These are phyloP conservation scores for Apaloderma vittatum DNA, from an alignment of 2,113 vertebrate species.

Conservation along the genomic window DNA sequence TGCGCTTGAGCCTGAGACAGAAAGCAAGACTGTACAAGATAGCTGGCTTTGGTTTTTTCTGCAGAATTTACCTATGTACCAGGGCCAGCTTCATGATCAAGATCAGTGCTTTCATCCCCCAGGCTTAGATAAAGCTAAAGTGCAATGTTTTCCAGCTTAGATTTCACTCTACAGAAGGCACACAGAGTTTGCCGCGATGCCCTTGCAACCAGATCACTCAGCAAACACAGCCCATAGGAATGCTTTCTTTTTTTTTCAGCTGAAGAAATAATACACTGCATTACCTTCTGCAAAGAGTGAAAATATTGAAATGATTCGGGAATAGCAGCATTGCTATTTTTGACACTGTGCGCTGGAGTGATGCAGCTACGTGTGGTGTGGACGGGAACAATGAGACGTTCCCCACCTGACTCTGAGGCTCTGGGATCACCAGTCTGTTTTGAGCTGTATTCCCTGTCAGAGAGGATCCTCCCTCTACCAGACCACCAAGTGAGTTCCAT, in stretches of 20 bases:
- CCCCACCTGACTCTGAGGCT: neutral
- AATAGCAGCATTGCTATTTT: fast-evolving
- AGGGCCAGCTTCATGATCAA: neutral
- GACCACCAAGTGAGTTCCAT: neutral
- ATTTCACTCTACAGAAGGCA: neutral
- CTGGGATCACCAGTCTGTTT: neutral
- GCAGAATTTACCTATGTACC: neutral
- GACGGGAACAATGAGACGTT: neutral
- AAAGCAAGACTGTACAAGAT: neutral
- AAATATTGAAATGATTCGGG: neutral
- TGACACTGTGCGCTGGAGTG: neutral
- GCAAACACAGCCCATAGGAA: neutral
- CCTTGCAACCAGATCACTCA: neutral
- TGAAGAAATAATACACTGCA: neutral
- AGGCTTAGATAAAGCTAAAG: neutral
- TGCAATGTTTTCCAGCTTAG: neutral
- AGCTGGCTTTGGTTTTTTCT: neutral
- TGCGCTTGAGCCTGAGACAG: neutral
- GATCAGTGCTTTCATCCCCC: neutral
- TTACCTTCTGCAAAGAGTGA: neutral
- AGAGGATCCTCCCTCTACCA: neutral
- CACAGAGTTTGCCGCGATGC: neutral
- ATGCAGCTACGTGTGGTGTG: neutral
- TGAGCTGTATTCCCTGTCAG: neutral
- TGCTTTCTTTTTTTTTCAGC: neutral